Percentiles rank a stretch among this genome's conserved stretches.
Conservation (phyloP, 2,797 vertebrate genomes). For the Lemur catta region DNA sequence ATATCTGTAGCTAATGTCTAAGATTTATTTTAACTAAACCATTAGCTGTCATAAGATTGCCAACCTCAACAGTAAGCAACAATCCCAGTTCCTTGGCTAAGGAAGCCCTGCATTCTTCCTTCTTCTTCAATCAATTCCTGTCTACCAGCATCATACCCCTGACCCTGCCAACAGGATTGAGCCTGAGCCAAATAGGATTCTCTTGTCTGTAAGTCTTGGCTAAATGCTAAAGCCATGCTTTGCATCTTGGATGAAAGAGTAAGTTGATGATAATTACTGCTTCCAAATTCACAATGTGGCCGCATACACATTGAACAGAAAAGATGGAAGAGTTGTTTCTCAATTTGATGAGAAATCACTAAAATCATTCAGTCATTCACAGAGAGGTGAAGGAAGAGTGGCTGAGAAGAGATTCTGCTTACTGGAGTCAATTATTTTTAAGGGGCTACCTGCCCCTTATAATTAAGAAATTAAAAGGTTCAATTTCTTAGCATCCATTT, state of each 20-base stretch:
- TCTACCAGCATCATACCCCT: neutral
- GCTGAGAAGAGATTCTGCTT: conserved; percentile 33
- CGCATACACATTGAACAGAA: conserved; percentile 3
- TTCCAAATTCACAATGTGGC: neutral
- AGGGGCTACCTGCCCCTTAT: neutral
- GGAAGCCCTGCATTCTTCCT: neutral
- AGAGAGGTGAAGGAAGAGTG: neutral
- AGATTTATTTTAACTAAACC: neutral
- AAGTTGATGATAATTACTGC: conserved; percentile 44
- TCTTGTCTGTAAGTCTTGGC: neutral
- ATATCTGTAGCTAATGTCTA: neutral
- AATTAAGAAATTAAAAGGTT: conserved; percentile 19
- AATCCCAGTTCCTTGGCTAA: neutral
- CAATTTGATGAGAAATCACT: conserved; percentile 33
- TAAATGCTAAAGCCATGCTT: neutral
- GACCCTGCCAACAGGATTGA: neutral
- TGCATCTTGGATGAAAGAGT: conserved; percentile 3
- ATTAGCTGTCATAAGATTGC: neutral
- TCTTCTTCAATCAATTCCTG: neutral
- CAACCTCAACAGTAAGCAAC: conserved; percentile 8
- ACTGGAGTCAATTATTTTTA: conserved; percentile 50
- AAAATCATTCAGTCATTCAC: neutral
- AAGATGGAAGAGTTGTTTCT: conserved; percentile 36
- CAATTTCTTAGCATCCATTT: neutral
- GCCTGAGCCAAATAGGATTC: neutral